Conservation (phyloP, 30 jellyfish, hydroid and myxozoan species). For the Aurelia coerulea region DNA sequence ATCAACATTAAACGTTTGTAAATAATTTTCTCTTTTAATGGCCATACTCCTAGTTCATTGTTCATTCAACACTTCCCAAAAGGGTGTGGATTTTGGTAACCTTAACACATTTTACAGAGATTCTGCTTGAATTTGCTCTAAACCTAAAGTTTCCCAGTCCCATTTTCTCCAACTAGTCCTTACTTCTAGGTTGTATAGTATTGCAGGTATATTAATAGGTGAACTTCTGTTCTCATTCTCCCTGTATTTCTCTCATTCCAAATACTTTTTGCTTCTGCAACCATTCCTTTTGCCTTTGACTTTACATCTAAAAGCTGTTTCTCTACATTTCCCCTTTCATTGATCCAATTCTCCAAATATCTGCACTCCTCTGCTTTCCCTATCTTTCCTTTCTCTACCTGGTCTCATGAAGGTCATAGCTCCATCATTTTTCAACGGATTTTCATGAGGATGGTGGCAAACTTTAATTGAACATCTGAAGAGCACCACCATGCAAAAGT, state of each 20-base stretch:
- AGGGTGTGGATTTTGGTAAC: conserved; percentile 20
- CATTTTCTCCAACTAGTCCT: neutral
- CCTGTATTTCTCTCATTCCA: conserved; percentile 1
- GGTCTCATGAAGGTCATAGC: too few species aligned
- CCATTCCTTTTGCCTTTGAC: neutral
- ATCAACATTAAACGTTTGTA: too few species aligned
- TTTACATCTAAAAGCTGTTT: neutral
- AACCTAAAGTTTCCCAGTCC: conserved; percentile 4
- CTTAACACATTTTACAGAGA: neutral
- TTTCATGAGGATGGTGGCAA: too few species aligned
- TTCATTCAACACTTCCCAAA: conserved; percentile 22
- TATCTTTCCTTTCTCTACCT: conserved; percentile 27
- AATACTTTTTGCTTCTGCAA: conserved; percentile 13
- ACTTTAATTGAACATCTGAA: too few species aligned
- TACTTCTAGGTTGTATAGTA: conserved; percentile 16
- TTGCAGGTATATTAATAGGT: conserved; percentile 16
- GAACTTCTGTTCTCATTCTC: conserved; percentile 6
- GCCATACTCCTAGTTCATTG: neutral
- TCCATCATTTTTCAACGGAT: too few species aligned
- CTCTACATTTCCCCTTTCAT: conserved; percentile 4
- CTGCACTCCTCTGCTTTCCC: conserved; percentile 12
- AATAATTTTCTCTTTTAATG: neutral
- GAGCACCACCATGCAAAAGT: too few species aligned
- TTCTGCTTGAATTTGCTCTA: conserved; percentile 19
- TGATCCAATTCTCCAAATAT: conserved; percentile 5